Evolutionary conservation across 2,888 invertebrate species (phyloP).

Genomic region (Apamea anceps): DNA sequence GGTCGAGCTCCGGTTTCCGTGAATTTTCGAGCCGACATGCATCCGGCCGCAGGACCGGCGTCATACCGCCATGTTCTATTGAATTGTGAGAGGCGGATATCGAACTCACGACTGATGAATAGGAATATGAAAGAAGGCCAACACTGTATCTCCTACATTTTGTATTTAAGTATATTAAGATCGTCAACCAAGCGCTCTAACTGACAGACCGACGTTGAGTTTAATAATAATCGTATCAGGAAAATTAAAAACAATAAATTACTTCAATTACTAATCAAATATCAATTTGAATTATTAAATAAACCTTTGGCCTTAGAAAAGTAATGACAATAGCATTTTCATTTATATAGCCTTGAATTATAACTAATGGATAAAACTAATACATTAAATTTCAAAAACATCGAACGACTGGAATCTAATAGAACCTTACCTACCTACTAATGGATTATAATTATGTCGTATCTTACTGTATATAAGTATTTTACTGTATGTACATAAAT

Average conservation of each 20-base stretch:
- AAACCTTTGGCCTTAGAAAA: neutral
- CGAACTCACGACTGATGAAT: neutral
- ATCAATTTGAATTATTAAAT: neutral
- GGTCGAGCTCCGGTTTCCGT: conserved; percentile 13
- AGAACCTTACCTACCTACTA: no score
- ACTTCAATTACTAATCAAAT: neutral
- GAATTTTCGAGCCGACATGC: conserved; percentile 9
- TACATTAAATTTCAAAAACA: conserved; percentile 4
- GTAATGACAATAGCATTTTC: neutral
- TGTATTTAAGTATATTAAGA: neutral
- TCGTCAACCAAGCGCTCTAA: neutral
- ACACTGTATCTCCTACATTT: neutral
- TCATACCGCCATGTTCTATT: neutral
- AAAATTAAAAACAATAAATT: neutral
- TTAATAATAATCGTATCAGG: neutral
- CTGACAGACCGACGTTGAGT: neutral
- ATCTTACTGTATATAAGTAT: no score
- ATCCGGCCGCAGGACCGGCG: conserved; percentile 24
- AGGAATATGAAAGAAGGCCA: neutral
- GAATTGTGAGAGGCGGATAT: conserved; percentile 21
- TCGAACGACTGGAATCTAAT: conserved; percentile 5
- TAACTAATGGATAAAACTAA: conserved; percentile 18
- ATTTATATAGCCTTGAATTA: neutral
- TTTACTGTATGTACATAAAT: neutral
- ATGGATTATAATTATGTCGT: neutral